phyloP scores from a whole-genome alignment of 2,113 vertebrate species.

The Amphiprion ocellaris region DNA sequence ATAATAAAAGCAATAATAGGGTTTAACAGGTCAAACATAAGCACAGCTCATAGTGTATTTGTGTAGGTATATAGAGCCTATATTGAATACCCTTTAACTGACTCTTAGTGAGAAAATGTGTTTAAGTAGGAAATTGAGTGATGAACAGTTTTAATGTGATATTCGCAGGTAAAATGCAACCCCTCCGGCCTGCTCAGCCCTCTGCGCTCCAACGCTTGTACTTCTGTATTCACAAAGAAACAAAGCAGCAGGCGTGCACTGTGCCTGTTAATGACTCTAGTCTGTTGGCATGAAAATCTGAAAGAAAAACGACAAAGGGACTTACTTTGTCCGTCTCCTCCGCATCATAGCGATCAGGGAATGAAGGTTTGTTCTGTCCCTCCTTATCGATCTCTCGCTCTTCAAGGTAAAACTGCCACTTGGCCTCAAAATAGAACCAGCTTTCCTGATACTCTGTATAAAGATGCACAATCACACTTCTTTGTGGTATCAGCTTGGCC shows the following conservation, averaged over 20 bases:
- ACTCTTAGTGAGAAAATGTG: conserved; percentile 34
- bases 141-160: conserved; percentile 3
- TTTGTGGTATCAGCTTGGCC: conserved; percentile 3
- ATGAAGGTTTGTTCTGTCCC: conserved; percentile 85
- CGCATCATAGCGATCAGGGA: conserved; percentile 88
- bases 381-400: conserved; percentile 92
- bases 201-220: too few relatives aligned
- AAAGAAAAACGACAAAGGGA: background rate
- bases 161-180: too few relatives aligned
- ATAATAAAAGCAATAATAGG: conserved; percentile 71
- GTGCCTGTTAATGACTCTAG: background rate
- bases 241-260: background rate
- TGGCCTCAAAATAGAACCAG: conserved; percentile 99
- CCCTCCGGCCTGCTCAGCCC: too few relatives aligned
- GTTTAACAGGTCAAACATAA: conserved; percentile 57
- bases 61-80: conserved; percentile 35
- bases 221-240: background rate
- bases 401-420: conserved; percentile 98
- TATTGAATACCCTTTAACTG: conserved; percentile 22
- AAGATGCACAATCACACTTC: conserved; percentile 18
- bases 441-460: conserved; percentile 94
- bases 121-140: background rate
- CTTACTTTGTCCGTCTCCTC: conserved; percentile 93
- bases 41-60: conserved; percentile 64
- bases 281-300: background rate